These are phyloP conservation scores for Drosophila meridiana DNA, from an alignment of 2,888 invertebrate species.

Conservation along the genomic window DNA sequence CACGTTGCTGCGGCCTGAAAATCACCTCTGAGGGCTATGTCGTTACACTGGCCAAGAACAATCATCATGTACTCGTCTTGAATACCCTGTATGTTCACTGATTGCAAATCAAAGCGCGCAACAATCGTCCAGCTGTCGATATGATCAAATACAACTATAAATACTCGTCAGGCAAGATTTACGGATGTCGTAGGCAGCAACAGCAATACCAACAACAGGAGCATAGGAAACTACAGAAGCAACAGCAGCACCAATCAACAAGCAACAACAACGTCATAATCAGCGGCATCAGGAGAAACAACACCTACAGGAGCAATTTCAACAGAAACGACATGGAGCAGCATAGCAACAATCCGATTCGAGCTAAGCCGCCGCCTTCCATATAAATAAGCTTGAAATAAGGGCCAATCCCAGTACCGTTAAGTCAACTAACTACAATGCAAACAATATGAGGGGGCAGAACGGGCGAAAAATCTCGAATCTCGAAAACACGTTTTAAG, in stretches of 20 bases:
- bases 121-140: conserved; percentile 76
- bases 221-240: conserved; percentile 33
- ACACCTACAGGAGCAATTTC: conserved; percentile 28
- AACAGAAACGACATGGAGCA: conserved; percentile 34
- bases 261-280: conserved; percentile 33
- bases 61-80: conserved; percentile 98
- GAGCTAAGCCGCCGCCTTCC: conserved; percentile 37
- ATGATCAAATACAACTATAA: conserved; percentile 74
- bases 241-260: conserved; percentile 35
- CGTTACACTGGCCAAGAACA: conserved; percentile 98
- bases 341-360: conserved; percentile 44
- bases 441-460: conserved; percentile 9
- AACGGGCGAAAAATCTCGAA: conserved; percentile 20
- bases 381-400: conserved; percentile 22
- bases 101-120: conserved; percentile 86
- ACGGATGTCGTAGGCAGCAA: conserved; percentile 64
- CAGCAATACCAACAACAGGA: conserved; percentile 42
- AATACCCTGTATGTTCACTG: conserved; percentile 96
- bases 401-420: conserved; percentile 15
- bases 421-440: neutral
- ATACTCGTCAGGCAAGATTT: conserved; percentile 73
- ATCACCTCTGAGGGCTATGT: conserved; percentile 98
- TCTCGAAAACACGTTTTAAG: conserved; percentile 22
- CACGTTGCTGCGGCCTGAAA: conserved; percentile 98
- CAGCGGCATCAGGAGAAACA: conserved; percentile 48